Base-by-base conservation (phyloP, 2,797 vertebrate genomes). In the Ceryle rudis region DNA sequence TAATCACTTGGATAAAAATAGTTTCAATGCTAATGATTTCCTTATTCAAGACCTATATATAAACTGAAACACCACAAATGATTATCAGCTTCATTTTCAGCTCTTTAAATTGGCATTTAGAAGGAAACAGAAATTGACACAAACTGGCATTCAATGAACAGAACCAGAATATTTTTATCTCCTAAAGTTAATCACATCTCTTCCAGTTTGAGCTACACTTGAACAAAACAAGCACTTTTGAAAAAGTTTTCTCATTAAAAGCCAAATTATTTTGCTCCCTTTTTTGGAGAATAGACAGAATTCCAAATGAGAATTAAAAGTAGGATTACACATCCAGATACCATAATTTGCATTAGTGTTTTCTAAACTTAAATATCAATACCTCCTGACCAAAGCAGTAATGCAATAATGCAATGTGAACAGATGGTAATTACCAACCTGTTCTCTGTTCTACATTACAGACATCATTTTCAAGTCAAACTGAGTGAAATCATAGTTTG, bases 1-100 rank as follows among this genome's bases (percentile, higher is more conserved):
- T 92, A 94, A 92, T 73, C 41, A 61, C 41, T 94, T 64, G 57
- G 31, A 87, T 66, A 89, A 87, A 93, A 95, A 93, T 78, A 91
- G 54, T 54, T 69, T 93, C 69, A 87, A 41, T 81, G 85, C 39
- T 62, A 91, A 89, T 1, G 0, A 91, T 89, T 81, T 88, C 55
- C 87, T 90, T 88, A 88, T 90, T 95, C 79, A 86, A 6, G 26
- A 62, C 20, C 28, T 86, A 94, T 70, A 90, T 37, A 90, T 44
- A 93, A 70, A 37, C 51, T 84, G 70, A 91, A 95, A 93, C 88
- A 21, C 4, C 42, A 81, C 39, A 93, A 88, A 90, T 86, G 0
- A 89, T 61, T 89, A 88, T 75, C 62, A 70, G 42, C 51, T 86
- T 90, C 75, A 62, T 75, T 83, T 87, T 81, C 82, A 90, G 62